Conservation (phyloP, 2,113 vertebrate genomes). For the Pardalotus punctatus region DNA sequence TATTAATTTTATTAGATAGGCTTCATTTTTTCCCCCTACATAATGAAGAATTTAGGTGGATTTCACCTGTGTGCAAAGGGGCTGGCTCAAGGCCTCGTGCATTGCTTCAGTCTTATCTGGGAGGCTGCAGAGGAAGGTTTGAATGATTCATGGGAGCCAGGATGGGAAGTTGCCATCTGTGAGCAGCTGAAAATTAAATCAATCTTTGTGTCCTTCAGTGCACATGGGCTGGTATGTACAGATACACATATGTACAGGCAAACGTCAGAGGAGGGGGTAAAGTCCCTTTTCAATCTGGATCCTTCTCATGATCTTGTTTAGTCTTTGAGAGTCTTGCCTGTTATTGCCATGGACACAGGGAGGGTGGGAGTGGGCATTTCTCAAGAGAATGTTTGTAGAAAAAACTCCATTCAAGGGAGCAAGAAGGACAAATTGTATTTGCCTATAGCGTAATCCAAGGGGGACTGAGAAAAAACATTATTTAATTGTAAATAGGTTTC, state of each 20-base stretch:
- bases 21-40: not conserved
- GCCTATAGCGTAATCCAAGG: not conserved
- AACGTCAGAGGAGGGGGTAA: accelerated
- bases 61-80: conserved; percentile 28
- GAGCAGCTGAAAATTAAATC: not conserved
- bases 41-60: conserved; percentile 30
- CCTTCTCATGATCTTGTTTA: not conserved
- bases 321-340: not conserved
- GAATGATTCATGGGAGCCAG: not conserved
- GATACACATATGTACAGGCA: not conserved
- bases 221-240: not conserved
- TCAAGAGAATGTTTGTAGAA: accelerated
- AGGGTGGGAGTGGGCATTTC: not conserved
- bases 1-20: conserved; percentile 50
- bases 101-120: not conserved
- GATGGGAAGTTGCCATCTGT: not conserved
- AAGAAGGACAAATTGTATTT: not conserved
- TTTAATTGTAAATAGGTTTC: not conserved
- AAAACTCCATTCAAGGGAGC: not conserved
- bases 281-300: not conserved
- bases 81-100: not conserved
- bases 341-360: not conserved
- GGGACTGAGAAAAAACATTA: not conserved
- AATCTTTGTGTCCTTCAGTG: not conserved
- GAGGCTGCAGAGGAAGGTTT: not conserved